Evolutionary conservation across 1,140 invertebrate species (phyloP).

Genomic region (Nasonia vitripennis): DNA sequence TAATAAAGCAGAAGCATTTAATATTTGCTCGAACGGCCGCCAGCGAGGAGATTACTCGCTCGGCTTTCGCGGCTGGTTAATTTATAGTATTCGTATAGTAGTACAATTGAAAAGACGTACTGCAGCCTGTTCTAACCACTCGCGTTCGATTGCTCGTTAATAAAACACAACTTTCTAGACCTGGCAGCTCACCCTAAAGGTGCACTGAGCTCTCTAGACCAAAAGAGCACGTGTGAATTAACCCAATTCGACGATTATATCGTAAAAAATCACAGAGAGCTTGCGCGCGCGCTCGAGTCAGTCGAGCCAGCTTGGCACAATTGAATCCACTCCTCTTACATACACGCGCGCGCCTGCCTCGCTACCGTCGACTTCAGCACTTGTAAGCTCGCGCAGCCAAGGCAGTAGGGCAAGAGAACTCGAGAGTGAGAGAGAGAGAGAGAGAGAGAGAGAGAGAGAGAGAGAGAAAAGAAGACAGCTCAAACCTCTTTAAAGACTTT

Average conservation of each 20-base stretch:
- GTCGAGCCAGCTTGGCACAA: neutral
- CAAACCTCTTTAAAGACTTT: slow-evolving; percentile 37
- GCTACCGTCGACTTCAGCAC: neutral
- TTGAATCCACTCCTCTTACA: slow-evolving; percentile 6
- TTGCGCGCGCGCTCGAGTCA: neutral
- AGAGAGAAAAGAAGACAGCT: neutral
- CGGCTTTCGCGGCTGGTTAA: neutral
- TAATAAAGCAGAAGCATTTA: neutral
- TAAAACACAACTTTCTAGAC: too few relatives aligned
- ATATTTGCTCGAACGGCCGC: slow-evolving; percentile 11
- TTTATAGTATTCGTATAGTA: neutral
- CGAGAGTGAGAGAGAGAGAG: neutral
- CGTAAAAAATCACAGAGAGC: neutral
- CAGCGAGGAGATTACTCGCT: neutral
- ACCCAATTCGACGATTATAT: neutral
- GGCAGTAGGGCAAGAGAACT: neutral
- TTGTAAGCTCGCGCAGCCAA: neutral
- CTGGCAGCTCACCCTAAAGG: too few relatives aligned
- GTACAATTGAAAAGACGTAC: neutral
- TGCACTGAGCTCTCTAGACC: too few relatives aligned
- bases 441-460: neutral
- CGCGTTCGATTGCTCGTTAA: too few relatives aligned
- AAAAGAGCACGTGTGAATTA: neutral
- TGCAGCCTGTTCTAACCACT: too few relatives aligned
- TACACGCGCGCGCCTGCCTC: too few relatives aligned